These are phyloP conservation scores for Sibirionetta formosa DNA, from an alignment of 2,797 vertebrate species.

Conservation along the genomic window DNA sequence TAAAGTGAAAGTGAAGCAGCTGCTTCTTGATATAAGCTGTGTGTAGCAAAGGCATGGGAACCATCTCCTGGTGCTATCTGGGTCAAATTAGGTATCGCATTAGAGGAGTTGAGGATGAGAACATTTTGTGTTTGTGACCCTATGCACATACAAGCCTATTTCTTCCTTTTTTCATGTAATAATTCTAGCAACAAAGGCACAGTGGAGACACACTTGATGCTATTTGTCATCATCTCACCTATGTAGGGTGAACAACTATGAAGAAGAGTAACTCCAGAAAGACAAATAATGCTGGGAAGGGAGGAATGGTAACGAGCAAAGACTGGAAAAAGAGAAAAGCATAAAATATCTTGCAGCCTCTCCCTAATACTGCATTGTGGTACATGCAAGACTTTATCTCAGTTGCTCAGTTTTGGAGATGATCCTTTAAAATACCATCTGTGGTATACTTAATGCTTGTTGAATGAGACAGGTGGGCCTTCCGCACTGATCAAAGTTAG, in stretches of 20 bases:
- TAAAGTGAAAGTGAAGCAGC: neutral
- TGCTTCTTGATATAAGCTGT: neutral
- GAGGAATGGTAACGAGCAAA: neutral
- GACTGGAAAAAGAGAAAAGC: neutral
- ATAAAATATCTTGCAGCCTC: neutral
- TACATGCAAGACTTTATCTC: neutral
- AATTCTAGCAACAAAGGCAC: neutral
- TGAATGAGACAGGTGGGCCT: neutral
- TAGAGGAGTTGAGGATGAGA: neutral
- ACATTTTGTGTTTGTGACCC: neutral
- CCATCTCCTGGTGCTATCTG: neutral
- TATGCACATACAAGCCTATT: neutral
- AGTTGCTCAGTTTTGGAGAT: neutral
- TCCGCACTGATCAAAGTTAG: neutral
- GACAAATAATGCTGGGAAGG: neutral
- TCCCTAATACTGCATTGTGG: neutral
- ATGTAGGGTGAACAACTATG: neutral
- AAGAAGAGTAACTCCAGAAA: neutral
- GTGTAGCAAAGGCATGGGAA: neutral
- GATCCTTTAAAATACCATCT: neutral
- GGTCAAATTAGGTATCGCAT: neutral
- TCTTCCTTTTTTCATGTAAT: neutral
- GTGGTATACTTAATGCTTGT: neutral
- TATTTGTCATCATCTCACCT: neutral
- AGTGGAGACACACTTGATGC: neutral